These are phyloP conservation scores for Drosophila murphyi DNA, from an alignment of 1,140 invertebrate species.

Conservation along the genomic window DNA sequence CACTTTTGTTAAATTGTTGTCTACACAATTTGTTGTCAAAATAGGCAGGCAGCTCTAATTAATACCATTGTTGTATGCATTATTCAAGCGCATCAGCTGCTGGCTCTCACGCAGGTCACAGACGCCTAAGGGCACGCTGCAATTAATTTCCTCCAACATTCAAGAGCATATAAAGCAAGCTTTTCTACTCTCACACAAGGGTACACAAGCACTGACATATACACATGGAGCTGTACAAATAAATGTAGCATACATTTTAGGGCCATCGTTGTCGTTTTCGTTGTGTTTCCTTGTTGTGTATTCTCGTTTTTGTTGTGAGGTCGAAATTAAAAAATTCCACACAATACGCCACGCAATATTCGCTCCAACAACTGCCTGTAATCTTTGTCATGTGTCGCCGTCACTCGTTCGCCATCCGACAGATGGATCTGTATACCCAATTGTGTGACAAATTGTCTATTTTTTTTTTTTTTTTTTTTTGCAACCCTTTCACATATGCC, in stretches of 20 bases:
- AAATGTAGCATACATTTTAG: constrained; percentile 43
- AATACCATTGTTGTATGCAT: constrained; percentile 56
- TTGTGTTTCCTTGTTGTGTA: constrained; percentile 13
- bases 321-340: constrained; percentile 80
- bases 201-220: background rate
- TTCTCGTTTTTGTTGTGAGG: constrained; percentile 30
- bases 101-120: constrained; percentile 19
- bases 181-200: background rate
- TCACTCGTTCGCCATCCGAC: constrained; percentile 42
- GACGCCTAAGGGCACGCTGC: constrained; percentile 52
- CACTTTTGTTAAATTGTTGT: constrained; percentile 24
- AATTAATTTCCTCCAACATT: constrained; percentile 64
- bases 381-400: constrained; percentile 63
- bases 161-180: background rate
- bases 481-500: constrained; percentile 37
- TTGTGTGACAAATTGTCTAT: constrained; percentile 79
- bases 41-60: constrained; percentile 59
- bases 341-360: constrained; percentile 51
- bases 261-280: constrained; percentile 7
- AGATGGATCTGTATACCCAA: constrained; percentile 51
- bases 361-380: constrained; percentile 37
- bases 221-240: constrained; percentile 4
- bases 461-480: constrained; percentile 39
- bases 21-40: constrained; percentile 44
- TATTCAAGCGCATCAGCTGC: constrained; percentile 57